Evolutionary conservation across 2,113 vertebrate species (phyloP).

Genomic region (Gavialis gangeticus): DNA sequence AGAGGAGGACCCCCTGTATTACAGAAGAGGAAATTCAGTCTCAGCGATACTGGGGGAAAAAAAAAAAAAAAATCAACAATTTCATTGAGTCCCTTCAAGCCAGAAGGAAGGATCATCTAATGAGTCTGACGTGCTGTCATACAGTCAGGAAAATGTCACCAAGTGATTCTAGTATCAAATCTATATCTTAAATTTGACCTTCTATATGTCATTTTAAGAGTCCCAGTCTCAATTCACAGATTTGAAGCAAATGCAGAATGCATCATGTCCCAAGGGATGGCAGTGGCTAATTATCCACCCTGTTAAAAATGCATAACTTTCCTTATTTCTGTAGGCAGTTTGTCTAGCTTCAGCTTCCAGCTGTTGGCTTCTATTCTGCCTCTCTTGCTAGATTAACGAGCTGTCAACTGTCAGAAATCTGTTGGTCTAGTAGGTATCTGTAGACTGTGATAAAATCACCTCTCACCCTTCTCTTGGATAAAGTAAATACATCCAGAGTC

Average conservation of each 20-base stretch:
- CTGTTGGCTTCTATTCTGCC: not conserved
- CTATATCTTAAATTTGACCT: not conserved
- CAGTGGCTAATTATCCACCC: not conserved
- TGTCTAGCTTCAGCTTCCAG: not conserved
- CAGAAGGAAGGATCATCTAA: not conserved
- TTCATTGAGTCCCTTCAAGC: not conserved
- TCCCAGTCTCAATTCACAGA: accelerated
- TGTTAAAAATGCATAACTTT: not conserved
- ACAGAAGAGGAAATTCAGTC: not conserved
- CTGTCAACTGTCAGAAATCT: not conserved
- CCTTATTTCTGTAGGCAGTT: not conserved
- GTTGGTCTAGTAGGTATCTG: not conserved
- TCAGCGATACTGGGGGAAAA: not conserved
- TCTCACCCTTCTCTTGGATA: not conserved
- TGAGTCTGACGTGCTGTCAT: not conserved
- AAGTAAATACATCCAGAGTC: not conserved
- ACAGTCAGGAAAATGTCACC: not conserved
- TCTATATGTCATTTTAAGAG: not conserved
- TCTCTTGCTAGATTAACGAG: not conserved
- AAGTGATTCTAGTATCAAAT: not conserved
- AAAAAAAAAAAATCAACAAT: not conserved
- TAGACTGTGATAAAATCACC: not conserved
- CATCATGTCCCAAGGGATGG: not conserved
- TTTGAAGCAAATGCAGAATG: not conserved
- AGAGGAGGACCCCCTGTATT: no score